A percentile compares a stretch with the other conserved stretches of the same genome.
Conservation (phyloP, 30 jellyfish, hydroid and myxozoan species). For the Chironex yamaguchii region DNA sequence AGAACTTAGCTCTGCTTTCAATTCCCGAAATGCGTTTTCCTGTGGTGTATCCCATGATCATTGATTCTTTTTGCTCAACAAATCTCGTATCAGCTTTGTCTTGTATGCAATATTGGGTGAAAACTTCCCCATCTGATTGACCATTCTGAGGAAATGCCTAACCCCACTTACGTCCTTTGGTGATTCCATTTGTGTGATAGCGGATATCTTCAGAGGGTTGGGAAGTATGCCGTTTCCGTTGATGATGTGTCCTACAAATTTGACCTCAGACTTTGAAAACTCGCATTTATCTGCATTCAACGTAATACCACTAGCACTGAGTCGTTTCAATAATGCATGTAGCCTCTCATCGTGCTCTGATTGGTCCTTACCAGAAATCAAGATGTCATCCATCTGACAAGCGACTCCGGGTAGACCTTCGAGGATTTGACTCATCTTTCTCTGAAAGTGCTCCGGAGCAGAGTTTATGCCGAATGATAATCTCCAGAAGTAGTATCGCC, state of each 20-base stretch:
- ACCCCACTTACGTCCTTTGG: conserved; percentile 16
- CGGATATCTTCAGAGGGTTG: conserved; percentile 30
- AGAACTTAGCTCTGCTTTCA: conserved; percentile 55
- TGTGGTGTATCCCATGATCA: conserved; percentile 50
- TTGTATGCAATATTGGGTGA: no score
- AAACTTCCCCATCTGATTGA: conserved; percentile 39
- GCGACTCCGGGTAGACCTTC: conserved; percentile 49
- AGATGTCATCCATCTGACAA: conserved; percentile 23
- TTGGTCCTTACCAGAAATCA: conserved; percentile 37
- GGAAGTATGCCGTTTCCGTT: conserved; percentile 31
- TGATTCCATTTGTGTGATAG: conserved; percentile 38
- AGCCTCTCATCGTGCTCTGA: conserved; percentile 62
- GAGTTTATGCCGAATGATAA: conserved; percentile 28
- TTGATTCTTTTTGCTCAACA: conserved; percentile 27
- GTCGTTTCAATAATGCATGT: conserved; percentile 21
- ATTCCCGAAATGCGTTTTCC: neutral
- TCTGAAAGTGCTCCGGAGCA: conserved; percentile 30
- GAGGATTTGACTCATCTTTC: conserved; percentile 34
- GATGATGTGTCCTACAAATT: conserved; percentile 26
- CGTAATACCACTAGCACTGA: conserved; percentile 23
- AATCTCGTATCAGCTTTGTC: conserved; percentile 33
- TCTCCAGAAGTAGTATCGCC: conserved; percentile 56
- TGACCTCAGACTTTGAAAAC: conserved; percentile 14
- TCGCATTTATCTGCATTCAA: conserved; percentile 54
- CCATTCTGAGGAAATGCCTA: conserved; percentile 61